These are phyloP conservation scores for Heliconius hewitsoni DNA, from an alignment of 1,140 invertebrate species.

Conservation along the genomic window DNA sequence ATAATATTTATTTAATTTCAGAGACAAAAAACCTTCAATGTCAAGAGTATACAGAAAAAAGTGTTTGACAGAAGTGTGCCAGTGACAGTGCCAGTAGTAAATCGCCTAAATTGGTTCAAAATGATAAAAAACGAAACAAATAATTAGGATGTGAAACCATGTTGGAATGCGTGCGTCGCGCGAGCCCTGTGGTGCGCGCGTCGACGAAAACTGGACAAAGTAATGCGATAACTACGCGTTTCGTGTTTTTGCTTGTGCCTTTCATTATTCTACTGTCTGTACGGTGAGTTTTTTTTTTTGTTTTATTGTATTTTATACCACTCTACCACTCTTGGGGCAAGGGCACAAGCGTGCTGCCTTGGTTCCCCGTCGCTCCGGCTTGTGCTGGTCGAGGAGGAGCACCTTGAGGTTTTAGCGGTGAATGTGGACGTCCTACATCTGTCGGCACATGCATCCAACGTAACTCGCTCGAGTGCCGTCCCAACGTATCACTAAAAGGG, in stretches of 20 bases:
- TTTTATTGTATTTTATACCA: background rate
- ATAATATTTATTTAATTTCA: background rate
- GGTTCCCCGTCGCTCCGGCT: no score
- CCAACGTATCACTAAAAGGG: no score
- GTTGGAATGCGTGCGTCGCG: conserved; percentile 67
- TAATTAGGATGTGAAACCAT: conserved; percentile 70
- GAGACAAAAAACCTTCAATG: background rate
- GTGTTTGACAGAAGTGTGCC: conserved; percentile 43
- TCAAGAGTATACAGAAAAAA: conserved; percentile 26
- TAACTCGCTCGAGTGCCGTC: no score
- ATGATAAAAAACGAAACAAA: conserved; percentile 50
- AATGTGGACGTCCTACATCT: no score
- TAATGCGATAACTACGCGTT: conserved; percentile 30
- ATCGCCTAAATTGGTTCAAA: conserved; percentile 46
- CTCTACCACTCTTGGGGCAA: no score
- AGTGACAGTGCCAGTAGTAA: conserved; percentile 29
- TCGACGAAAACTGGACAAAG: conserved; percentile 41
- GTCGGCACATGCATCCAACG: no score
- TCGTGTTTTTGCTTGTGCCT: conserved; percentile 47
- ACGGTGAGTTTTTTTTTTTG: conserved; percentile 50
- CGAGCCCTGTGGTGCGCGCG: conserved; percentile 52
- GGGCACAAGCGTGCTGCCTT: no score
- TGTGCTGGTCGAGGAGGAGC: no score
- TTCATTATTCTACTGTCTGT: conserved; percentile 54
- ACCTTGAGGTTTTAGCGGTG: no score